Conservation (phyloP, 2,113 vertebrate species). For the Oryzias celebensis region DNA sequence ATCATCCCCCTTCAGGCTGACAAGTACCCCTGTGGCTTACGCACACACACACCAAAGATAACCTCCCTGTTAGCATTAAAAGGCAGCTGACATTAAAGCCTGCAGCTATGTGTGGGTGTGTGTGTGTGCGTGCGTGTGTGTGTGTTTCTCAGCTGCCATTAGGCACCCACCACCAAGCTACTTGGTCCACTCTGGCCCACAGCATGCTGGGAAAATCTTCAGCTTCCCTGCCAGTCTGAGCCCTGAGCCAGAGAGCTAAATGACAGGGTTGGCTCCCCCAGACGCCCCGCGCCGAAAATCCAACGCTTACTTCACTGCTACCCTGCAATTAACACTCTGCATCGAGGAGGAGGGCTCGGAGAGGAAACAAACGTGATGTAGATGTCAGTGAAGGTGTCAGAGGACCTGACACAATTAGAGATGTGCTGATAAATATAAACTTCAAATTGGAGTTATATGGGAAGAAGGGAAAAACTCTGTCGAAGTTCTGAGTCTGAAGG, state of each 20-base stretch:
- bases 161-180: conserved; percentile 29
- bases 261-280: conserved; percentile 64
- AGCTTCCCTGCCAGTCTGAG: conserved; percentile 49
- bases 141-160: conserved; percentile 42
- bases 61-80: conserved; percentile 43
- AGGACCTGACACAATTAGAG: background rate
- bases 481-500: background rate
- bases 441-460: too few species aligned
- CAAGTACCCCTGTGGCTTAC: conserved; percentile 34
- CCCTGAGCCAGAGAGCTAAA: conserved; percentile 61
- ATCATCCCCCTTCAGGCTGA: conserved; percentile 61
- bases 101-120: conserved; percentile 18
- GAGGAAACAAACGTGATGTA: conserved; percentile 23
- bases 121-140: conserved; percentile 22
- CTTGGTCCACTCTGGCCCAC: conserved; percentile 58
- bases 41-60: conserved; percentile 19
- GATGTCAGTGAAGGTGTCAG: background rate
- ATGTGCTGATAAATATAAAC: background rate
- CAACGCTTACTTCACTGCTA: conserved; percentile 43
- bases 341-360: conserved; percentile 11
- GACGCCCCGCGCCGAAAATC: conserved; percentile 52
- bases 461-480: too few species aligned
- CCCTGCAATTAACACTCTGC: conserved; percentile 61
- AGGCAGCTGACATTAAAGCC: conserved; percentile 51
- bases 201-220: conserved; percentile 68